phyloP scores from a whole-genome alignment of 2,797 vertebrate genomes.

The Tachyglossus aculeatus region DNA sequence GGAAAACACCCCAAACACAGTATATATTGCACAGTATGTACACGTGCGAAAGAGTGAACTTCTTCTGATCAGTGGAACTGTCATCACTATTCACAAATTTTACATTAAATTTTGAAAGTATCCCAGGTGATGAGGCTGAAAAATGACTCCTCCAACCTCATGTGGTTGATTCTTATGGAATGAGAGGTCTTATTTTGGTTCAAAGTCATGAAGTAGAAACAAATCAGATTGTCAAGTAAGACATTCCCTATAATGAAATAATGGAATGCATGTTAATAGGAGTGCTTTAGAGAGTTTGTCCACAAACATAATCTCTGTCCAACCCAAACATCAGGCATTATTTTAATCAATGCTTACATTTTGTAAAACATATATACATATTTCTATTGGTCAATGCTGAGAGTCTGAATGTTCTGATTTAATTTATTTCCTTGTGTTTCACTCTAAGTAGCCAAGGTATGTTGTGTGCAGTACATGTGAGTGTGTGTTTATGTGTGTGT shows the following conservation, averaged over 20 bases:
- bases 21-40: slow-evolving; percentile 42
- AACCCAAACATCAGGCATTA: slow-evolving; percentile 6
- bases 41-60: slow-evolving; percentile 8
- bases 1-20: slow-evolving; percentile 16
- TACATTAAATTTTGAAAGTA: no score
- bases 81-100: slow-evolving; percentile 30
- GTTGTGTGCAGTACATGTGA: background rate
- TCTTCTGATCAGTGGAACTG: slow-evolving; percentile 40
- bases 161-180: slow-evolving; percentile 3
- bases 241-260: no score
- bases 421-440: slow-evolving; percentile 30
- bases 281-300: background rate
- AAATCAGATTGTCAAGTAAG: background rate
- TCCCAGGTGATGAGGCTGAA: slow-evolving; percentile 20
- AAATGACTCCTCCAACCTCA: slow-evolving; percentile 11
- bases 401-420: slow-evolving; percentile 16
- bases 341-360: slow-evolving; percentile 2
- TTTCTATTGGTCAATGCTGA: slow-evolving; percentile 20
- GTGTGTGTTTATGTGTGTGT: slow-evolving; percentile 2
- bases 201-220: slow-evolving; percentile 5
- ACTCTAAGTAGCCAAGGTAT: background rate
- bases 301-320: background rate
- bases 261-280: no score
- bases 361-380: slow-evolving; percentile 12
- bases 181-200: background rate